Base-by-base conservation (phyloP, 2,888 invertebrate genomes). In the Ommatoiulus sabulosus region DNA sequence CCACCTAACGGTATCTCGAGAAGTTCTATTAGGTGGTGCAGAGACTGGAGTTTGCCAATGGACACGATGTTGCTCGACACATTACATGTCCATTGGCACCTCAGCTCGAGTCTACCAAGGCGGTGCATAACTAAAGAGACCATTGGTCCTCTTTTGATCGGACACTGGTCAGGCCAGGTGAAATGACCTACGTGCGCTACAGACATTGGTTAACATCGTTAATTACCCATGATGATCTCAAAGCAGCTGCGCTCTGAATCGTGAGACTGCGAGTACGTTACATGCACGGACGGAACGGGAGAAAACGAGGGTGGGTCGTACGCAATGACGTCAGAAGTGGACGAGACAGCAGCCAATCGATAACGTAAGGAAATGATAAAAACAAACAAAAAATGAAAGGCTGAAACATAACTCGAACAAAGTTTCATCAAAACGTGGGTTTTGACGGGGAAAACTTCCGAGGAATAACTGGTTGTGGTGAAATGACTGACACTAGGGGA, bases 141-240 rank as follows among this genome's bases (percentile, higher is more conserved):
- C 35, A 35, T 35, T 35, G 35, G 35, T 35, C 35, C 7, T 46
- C 15, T 4, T 52, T 52, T 52, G 15, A 5, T 52, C 52, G 15
- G 15, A 52, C 52, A 15, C 10, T 15, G 15, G 52, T 52, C 52
- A 52, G 15, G 52, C 52, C 52, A 4, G 4, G 4, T 15, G 24
- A 6, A 72, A 24, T 4, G 8, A 24, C 72, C 20, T 72, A 72
- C n/a, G 24, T 72, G 24, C 24, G 72, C 72, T 72, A 72, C 72
- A 72, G 72, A 72, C 72, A 72, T 72, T 72, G 24, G 72, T 24
- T 72, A 72, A 72, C 72, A 24, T 15, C 43, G 35, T 72, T 89
- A 89, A 86, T 89, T 89, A 89, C 89, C 89, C 87, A 89, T 84
- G 24, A 89, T 89, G 35, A 89, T 87, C 84, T 87, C 89, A 89